phyloP scores from a whole-genome alignment of 2,797 vertebrate species.

The Poeciliopsis turneri region DNA sequence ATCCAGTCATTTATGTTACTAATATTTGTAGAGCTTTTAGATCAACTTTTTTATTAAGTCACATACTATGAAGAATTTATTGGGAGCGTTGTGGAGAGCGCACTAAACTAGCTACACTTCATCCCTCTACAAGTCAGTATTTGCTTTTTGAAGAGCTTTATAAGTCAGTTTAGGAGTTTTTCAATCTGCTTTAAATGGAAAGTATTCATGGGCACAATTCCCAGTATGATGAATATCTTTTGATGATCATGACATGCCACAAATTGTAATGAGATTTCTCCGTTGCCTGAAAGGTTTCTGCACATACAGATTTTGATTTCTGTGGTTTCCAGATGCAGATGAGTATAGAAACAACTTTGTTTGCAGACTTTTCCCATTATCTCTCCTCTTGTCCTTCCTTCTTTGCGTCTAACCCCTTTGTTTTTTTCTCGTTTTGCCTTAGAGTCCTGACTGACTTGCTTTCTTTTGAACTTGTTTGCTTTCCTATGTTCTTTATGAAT shows the following conservation, averaged over 20 bases:
- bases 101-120: constrained; percentile 31
- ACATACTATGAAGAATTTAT: constrained; percentile 36
- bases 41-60: constrained; percentile 22
- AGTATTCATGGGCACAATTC: not conserved
- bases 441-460: not conserved
- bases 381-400: not conserved
- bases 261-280: not conserved
- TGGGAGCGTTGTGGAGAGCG: constrained; percentile 32
- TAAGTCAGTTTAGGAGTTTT: constrained; percentile 2
- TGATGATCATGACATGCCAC: not conserved
- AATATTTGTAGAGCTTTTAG: constrained; percentile 28
- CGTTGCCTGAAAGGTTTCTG: not conserved
- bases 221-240: not conserved
- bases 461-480: not conserved
- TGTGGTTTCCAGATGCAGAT: not conserved
- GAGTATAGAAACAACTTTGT: not conserved
- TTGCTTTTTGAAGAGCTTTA: not conserved
- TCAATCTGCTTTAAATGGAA: not conserved
- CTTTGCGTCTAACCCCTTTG: not conserved
- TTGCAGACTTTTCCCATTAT: not conserved
- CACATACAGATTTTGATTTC: not conserved
- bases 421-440: not conserved
- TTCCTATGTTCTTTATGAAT: not conserved
- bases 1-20: constrained; percentile 46
- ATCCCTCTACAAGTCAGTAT: constrained; percentile 23